These are phyloP conservation scores for Cephus runcator DNA, from an alignment of 2,888 invertebrate genomes.

Conservation along the genomic window DNA sequence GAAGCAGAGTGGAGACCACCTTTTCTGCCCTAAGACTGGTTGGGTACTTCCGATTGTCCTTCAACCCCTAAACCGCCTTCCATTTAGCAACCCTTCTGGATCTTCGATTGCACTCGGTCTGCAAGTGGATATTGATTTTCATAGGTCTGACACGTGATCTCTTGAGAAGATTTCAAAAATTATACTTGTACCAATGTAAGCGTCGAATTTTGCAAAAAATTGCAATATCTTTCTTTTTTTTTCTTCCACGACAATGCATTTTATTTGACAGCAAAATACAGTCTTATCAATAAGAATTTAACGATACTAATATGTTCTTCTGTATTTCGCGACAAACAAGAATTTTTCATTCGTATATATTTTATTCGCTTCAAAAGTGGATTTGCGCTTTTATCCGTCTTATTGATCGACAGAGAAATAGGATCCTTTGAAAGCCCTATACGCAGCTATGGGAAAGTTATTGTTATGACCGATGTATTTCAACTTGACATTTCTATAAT, in stretches of 20 bases:
- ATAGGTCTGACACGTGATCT: background rate
- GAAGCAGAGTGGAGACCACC: conserved; percentile 23
- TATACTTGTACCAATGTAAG: background rate
- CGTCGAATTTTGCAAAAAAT: background rate
- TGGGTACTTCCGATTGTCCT: conserved; percentile 18
- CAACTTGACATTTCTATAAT: conserved; percentile 25
- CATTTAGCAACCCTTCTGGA: conserved; percentile 11
- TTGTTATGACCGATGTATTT: conserved; percentile 26
- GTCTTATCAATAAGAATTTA: background rate
- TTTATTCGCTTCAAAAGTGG: background rate
- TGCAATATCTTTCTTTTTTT: background rate
- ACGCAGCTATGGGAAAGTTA: conserved; percentile 5
- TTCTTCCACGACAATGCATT: background rate
- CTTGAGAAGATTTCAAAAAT: background rate
- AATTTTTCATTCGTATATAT: background rate
- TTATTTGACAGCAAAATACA: background rate
- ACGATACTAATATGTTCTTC: background rate
- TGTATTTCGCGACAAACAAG: background rate
- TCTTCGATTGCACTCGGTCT: background rate
- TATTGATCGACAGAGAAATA: background rate
- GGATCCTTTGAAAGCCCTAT: background rate
- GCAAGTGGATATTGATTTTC: background rate
- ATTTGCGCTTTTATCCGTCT: background rate
- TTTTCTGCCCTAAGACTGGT: background rate
- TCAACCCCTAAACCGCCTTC: conserved; percentile 23